Base-by-base conservation (phyloP, 2,797 vertebrate genomes). In the Sitta carolinensis region DNA sequence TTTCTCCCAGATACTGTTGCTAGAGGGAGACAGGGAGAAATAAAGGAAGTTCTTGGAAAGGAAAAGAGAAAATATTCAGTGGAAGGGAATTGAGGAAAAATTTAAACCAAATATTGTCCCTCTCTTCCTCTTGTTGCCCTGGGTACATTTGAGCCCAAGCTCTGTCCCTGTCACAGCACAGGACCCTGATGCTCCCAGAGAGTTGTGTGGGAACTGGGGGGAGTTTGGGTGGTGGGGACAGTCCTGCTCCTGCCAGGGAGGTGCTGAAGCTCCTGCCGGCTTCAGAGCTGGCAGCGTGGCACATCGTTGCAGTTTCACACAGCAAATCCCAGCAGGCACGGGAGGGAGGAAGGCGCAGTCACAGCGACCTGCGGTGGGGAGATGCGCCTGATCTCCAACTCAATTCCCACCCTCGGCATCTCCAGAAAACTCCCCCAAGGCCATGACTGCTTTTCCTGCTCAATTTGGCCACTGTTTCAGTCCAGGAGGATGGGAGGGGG, bases 1-100 rank as follows among this genome's bases (percentile, higher is more conserved):
- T 82, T 94, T 82, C 86, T 89, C 83, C 78, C 63, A 84, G 91
- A 84, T 84, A 34, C 83, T 6, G 63, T 90, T 95, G 93, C 93
- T 91, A 81, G 76, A 94, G 90, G 94, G 80, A 92, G 84, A 79
- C 3, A 22, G 70, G 64, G 67, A 92, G 79, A 68, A 90, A 91
- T 78, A 55, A 72, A 69, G 74, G 62, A 89, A 70, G 32, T 66
- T 90, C 80, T 66, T 66, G 70, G 62, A 66, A 84, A 79, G 83
- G 88, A 94, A 52, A 59, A 90, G 19, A 62, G 80, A 58, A 92
- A 83, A 87, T 91, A 83, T 54, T 83, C 22, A 76, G 51, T 30
- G 50, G 64, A 77, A 85, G 43, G 29, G 62, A 78, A 61, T 3
- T 75, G 40, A 68, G 75, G 51, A 72, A 91, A 42, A 8, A 6